These are phyloP conservation scores for Noctua janthina DNA, from an alignment of 2,888 invertebrate species.

Conservation along the genomic window DNA sequence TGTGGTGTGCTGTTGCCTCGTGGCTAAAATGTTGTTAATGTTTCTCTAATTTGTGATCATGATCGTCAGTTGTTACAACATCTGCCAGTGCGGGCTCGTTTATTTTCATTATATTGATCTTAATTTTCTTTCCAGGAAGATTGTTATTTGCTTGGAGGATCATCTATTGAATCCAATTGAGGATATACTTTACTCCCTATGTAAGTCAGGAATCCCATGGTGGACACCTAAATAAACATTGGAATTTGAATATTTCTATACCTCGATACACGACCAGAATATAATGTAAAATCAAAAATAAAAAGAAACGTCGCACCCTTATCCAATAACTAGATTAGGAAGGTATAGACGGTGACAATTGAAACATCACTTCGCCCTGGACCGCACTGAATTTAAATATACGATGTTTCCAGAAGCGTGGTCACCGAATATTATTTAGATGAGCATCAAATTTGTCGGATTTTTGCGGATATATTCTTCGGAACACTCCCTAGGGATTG, in stretches of 20 bases:
- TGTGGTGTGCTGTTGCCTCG: background rate
- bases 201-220: background rate
- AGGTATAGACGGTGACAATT: conserved; percentile 83
- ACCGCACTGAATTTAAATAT: conserved; percentile 87
- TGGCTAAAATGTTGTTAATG: background rate
- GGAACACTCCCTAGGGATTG: conserved; percentile 65
- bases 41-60: background rate
- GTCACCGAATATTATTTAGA: conserved; percentile 80
- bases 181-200: background rate
- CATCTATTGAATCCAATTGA: too few species aligned
- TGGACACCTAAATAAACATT: conserved; percentile 17
- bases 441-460: conserved; percentile 82
- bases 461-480: conserved; percentile 67
- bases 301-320: conserved; percentile 74
- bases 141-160: background rate
- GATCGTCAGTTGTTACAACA: background rate
- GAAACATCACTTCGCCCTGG: conserved; percentile 82
- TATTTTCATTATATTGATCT: background rate
- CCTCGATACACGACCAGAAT: conserved; percentile 52
- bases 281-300: conserved; percentile 47
- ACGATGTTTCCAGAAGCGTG: conserved; percentile 81
- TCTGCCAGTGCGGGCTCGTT: background rate
- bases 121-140: background rate
- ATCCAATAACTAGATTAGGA: conserved; percentile 86
- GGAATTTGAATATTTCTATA: conserved; percentile 45